Evolutionary conservation across 92 coral and sea anemone species (phyloP).

Genomic region (Ricordea florida): DNA sequence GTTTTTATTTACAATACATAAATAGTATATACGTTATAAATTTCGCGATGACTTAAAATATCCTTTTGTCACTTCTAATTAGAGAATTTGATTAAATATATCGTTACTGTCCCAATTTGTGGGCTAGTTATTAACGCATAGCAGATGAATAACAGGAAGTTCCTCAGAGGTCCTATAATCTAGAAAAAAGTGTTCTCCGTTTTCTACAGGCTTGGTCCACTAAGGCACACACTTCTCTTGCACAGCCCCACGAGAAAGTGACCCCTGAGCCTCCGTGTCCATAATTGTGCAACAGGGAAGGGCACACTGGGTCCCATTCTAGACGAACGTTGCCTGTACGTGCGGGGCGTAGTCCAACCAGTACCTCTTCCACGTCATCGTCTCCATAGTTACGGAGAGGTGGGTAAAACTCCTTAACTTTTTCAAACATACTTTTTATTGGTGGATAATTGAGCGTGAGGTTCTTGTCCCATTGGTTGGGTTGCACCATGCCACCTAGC

Average conservation of each 20-base stretch:
- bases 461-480: conserved; percentile 23
- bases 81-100: too few relatives aligned
- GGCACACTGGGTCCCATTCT: conserved; percentile 27
- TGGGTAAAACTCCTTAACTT: conserved; percentile 14
- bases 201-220: conserved; percentile 14
- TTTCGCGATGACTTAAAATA: too few relatives aligned
- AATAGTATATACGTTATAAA: too few relatives aligned
- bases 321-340: conserved; percentile 38
- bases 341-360: conserved; percentile 31
- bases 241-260: conserved; percentile 66
- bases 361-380: conserved; percentile 3
- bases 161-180: too few relatives aligned
- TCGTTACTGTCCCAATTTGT: neutral
- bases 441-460: conserved; percentile 9
- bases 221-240: conserved; percentile 29
- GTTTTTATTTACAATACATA: too few relatives aligned
- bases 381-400: conserved; percentile 13
- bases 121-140: too few relatives aligned
- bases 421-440: conserved; percentile 18
- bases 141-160: too few relatives aligned
- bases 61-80: too few relatives aligned
- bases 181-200: neutral
- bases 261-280: conserved; percentile 48
- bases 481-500: conserved; percentile 20
- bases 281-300: conserved; percentile 44